Evolutionary conservation across 2,113 vertebrate species (phyloP), one percentile per base, ranked within the genome.

Genomic region (Cavia porcellus): DNA sequence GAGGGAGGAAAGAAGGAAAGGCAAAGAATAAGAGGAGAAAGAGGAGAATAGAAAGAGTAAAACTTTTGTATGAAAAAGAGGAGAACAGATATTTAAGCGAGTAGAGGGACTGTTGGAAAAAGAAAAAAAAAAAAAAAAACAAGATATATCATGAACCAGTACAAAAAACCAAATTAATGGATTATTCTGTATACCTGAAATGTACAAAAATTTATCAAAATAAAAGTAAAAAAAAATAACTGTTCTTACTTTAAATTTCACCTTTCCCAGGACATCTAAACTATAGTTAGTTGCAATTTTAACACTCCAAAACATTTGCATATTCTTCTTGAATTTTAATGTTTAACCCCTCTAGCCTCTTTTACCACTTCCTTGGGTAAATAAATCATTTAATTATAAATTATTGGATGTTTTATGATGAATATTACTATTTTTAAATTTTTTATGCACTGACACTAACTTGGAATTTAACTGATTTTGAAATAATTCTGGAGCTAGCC

Each of bases 401-500:
- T 92, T 57, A 94, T 11, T 89, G 8, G 19, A 28, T 89, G 1
- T 93, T 57, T 19, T 42, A 30, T 15, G 52, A 20, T 81, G 12
- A 10, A 80, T 47, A 12, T 52, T 90, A 66, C 30, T 80, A 42
- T 4, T 79, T 89, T 94, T 89, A 85, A 3, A 47, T 96, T 72
- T 25, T 89, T 84, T 5, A 92, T 24, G 47, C 6, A 42, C 5
- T 30, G 17, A 3, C 28, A 68, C 3, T 80, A 57, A 84, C 38
- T 59, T 32, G 45, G 55, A 59, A 2, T 30, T 90, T 87, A 84
- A 66, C 70, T 61, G 2, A 42, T 2, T 47, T 81, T 30, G 82
- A 24, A 94, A 32, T 91, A 93, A 84, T 74, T 97, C n/a, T 89
- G 19, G 12, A 50, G 10, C 45, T 47, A 83, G 45, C 13, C 52